Conservation (phyloP, 2,888 invertebrate species). For the Trissonchulus sp. region DNA sequence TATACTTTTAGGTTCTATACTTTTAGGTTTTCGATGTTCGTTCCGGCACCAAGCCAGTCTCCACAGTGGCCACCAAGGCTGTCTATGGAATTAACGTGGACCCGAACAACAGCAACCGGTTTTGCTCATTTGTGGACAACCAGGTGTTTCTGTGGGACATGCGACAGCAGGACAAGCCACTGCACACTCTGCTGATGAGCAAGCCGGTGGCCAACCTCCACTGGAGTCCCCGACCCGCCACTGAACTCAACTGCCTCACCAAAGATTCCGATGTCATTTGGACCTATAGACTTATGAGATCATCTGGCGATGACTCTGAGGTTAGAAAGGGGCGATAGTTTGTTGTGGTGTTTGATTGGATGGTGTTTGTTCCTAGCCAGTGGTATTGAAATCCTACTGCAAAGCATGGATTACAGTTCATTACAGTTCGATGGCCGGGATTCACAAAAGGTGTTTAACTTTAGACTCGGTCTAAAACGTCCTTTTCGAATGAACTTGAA, state of each 20-base stretch:
- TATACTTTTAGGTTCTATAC: too few species aligned
- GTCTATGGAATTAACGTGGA: slow-evolving; percentile 76
- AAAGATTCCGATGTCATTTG: neutral
- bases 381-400: too few species aligned
- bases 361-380: too few species aligned
- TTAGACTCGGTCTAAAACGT: too few species aligned
- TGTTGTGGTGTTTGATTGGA: too few species aligned
- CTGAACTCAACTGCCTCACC: neutral
- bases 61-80: slow-evolving; percentile 63
- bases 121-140: slow-evolving; percentile 66
- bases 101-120: slow-evolving; percentile 68
- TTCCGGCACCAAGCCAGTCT: neutral
- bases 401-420: too few species aligned
- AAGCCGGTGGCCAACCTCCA: neutral
- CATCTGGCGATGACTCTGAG: neutral
- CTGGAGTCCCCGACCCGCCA: neutral
- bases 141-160: slow-evolving; percentile 25
- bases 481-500: too few species aligned
- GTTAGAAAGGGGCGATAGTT: too few species aligned
- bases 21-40: neutral
- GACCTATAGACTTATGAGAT: neutral
- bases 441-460: too few species aligned
- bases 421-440: too few species aligned
- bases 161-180: slow-evolving; percentile 17
- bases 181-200: neutral